phyloP scores from a whole-genome alignment of 2,797 vertebrate species.

The Sebastes minor region DNA sequence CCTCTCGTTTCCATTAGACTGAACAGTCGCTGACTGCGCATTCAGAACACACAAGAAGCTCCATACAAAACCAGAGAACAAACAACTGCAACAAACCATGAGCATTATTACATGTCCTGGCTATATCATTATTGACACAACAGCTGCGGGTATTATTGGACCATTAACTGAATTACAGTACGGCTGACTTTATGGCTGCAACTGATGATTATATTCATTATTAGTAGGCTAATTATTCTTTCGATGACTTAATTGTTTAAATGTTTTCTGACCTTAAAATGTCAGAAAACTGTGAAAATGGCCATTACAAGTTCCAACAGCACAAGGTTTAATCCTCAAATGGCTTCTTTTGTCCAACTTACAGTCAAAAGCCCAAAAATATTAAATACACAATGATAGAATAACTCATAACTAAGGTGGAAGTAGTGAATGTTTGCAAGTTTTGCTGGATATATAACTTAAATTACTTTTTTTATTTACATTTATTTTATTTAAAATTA shows the following conservation, averaged over 20 bases:
- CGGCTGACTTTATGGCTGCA: neutral
- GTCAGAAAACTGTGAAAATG: neutral
- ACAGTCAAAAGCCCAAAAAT: neutral
- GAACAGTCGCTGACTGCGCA: neutral
- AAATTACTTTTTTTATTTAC: neutral
- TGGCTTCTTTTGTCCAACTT: neutral
- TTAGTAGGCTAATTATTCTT: neutral
- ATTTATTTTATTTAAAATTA: no score
- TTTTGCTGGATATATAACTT: neutral
- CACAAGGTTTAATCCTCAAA: neutral
- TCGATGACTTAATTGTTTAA: neutral
- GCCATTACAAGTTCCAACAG: neutral
- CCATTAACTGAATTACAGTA: neutral
- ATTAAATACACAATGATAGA: neutral
- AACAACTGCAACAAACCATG: neutral
- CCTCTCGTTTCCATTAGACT: slow-evolving; percentile 35
- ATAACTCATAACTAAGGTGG: neutral
- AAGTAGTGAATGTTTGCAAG: neutral
- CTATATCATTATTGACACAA: neutral
- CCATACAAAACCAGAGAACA: neutral
- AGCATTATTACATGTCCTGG: neutral
- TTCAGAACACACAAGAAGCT: neutral
- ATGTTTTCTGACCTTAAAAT: neutral
- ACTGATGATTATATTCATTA: neutral
- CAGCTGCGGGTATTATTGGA: neutral